Conservation (phyloP, 2,797 vertebrate genomes). For the Natrix natrix region DNA sequence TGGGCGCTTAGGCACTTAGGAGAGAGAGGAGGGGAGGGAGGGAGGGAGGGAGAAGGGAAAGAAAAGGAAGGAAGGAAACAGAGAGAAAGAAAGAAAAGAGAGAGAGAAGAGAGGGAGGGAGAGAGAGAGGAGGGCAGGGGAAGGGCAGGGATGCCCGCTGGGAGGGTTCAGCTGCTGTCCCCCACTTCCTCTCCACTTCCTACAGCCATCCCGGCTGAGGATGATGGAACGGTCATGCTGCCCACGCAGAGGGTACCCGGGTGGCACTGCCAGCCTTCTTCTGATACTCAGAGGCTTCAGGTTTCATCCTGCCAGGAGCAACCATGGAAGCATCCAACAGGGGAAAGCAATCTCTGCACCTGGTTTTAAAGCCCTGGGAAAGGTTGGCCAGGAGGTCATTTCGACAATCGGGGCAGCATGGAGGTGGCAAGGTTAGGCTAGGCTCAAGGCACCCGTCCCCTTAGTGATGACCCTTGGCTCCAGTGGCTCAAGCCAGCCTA, state of each 20-base stretch:
- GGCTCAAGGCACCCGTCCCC: neutral
- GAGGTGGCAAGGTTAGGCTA: neutral
- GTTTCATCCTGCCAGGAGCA: neutral
- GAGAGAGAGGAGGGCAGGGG: neutral
- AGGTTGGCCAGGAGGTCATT: neutral
- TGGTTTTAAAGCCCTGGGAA: neutral
- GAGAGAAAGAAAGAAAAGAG: too few relatives aligned
- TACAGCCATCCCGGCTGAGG: neutral
- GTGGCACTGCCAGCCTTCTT: neutral
- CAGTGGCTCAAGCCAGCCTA: neutral
- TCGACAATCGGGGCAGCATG: neutral
- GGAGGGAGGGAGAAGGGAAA: too few relatives aligned
- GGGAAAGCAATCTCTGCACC: fast-evolving
- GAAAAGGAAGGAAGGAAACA: too few relatives aligned
- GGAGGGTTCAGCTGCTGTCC: neutral
- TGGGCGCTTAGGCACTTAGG: neutral
- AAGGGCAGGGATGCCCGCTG: neutral
- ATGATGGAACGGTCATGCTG: neutral
- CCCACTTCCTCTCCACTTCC: neutral
- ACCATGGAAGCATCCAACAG: neutral
- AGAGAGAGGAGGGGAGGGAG: neutral
- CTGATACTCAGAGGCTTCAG: neutral
- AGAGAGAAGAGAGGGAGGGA: neutral
- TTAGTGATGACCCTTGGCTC: neutral
- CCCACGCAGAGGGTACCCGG: neutral